A percentile compares a stretch with the other conserved stretches of the same genome.
phyloP scores from a whole-genome alignment of 2,888 invertebrate genomes.

The Ethmia dodecea region DNA sequence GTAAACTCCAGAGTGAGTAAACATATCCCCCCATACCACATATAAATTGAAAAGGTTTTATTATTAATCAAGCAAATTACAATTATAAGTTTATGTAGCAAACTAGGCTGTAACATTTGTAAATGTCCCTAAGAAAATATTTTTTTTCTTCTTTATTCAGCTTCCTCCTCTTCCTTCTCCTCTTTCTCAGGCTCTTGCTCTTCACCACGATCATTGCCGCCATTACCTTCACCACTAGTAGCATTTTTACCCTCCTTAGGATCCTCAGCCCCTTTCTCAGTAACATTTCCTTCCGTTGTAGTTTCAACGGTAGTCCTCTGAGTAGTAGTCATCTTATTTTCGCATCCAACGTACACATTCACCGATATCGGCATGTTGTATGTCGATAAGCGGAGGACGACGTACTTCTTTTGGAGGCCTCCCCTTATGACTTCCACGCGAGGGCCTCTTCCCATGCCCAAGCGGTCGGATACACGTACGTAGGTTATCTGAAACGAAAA shows the following conservation, averaged over 20 bases:
- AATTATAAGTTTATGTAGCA: too few species aligned
- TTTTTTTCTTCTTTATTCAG: too few species aligned
- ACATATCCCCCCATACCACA: too few species aligned
- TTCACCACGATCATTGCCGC: too few species aligned
- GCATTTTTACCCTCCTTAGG: not conserved
- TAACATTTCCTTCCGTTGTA: not conserved
- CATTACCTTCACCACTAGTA: not conserved
- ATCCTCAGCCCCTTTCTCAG: not conserved
- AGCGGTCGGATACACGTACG: conserved; percentile 48
- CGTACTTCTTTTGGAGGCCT: conserved; percentile 40
- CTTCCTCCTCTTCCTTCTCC: too few species aligned
- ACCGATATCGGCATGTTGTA: conserved; percentile 51
- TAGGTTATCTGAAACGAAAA: conserved; percentile 56
- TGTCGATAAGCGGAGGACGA: conserved; percentile 38
- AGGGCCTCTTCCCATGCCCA: conserved; percentile 44
- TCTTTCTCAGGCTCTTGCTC: too few species aligned
- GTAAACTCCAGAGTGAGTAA: too few species aligned
- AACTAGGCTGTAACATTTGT: too few species aligned
- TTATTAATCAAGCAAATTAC: too few species aligned
- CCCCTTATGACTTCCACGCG: conserved; percentile 40
- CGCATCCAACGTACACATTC: conserved; percentile 54
- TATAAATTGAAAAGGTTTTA: too few species aligned
- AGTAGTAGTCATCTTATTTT: conserved; percentile 31
- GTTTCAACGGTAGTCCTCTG: not conserved
- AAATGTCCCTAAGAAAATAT: too few species aligned